Base-by-base conservation (phyloP, 2,888 invertebrate genomes). In the Monochamus alternatus region DNA sequence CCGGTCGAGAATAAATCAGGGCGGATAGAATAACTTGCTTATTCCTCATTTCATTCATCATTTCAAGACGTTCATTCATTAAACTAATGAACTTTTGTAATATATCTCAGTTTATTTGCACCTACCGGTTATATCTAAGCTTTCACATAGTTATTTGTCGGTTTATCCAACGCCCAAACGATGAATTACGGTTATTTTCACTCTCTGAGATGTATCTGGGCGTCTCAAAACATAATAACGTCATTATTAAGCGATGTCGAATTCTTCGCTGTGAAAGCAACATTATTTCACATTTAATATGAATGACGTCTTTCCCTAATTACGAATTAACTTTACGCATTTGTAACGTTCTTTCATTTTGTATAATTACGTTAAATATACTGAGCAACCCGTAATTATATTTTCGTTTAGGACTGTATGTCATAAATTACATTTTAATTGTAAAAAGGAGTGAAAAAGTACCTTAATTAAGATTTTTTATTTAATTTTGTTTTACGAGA, bases 51-150 rank as follows among this genome's bases (percentile, higher is more conserved):
- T 66, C 75, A 75, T 75, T 71, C 70, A 75, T 75, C 75, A 75
- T 75, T 52, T 71, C 31, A 52, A 63, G 66, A 60, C 75, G 51
- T 69, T 30, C 5, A 59, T 64, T 70, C 75, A 75, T 75, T 75
- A 75, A 60, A 70, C 55, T 62, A 75, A 75, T 75, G 75, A 75
- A 75, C 75, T 75, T 75, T 75, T 66, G 75, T 66, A 75, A 75
- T 75, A 75, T 75, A 71, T 75, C 75, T 71, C 70, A 75, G 60
- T 75, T 71, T 70, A 66, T 59, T 22, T 30, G 32, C 66, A 66
- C 69, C 58, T 38, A 12, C 43, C 32, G 38, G 38, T 43, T 63
- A 43, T 43, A 43, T 63, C n/a, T 14, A n/a, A 43, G 43, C 62
- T 63, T 63, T 38, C 22, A 63, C 38, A n/a, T n/a, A 43, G 43